Evolutionary conservation across 30 jellyfish, hydroid and myxozoan genomes (phyloP).

Genomic region (Aurelia coerulea): DNA sequence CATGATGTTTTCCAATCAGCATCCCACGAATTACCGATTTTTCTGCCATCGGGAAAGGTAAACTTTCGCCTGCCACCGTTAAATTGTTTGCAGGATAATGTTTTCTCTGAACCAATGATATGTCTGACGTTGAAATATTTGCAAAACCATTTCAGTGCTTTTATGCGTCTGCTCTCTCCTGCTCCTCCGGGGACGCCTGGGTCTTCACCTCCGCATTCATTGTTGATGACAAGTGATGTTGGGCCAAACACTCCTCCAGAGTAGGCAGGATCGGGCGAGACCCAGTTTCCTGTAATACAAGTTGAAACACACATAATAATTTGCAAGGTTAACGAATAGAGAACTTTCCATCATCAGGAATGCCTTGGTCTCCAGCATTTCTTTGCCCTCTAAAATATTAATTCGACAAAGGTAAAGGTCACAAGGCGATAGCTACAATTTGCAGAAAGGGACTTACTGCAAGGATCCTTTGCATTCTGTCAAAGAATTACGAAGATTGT

Average conservation of each 20-base stretch:
- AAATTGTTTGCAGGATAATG: constrained; percentile 86
- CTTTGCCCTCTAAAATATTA: too few relatives aligned
- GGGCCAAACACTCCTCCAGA: constrained; percentile 96
- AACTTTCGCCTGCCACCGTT: constrained; percentile 82
- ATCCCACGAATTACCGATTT: constrained; percentile 90
- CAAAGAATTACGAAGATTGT: too few relatives aligned
- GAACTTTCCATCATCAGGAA: too few relatives aligned
- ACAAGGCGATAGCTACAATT: too few relatives aligned
- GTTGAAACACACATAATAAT: not conserved
- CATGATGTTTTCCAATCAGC: constrained; percentile 93
- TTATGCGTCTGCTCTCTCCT: constrained; percentile 91
- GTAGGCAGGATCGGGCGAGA: constrained; percentile 88
- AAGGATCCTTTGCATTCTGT: too few relatives aligned
- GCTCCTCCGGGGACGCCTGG: constrained; percentile 93
- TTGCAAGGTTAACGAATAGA: too few relatives aligned
- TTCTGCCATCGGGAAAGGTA: constrained; percentile 81
- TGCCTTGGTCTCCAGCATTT: too few relatives aligned
- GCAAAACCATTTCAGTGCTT: constrained; percentile 93
- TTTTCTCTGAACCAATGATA: constrained; percentile 74
- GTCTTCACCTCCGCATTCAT: constrained; percentile 97
- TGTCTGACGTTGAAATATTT: constrained; percentile 77
- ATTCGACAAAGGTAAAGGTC: too few relatives aligned
- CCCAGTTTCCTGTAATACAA: constrained; percentile 79
- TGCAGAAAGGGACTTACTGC: too few relatives aligned
- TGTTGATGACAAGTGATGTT: constrained; percentile 90